Base-by-base conservation (phyloP, 2,797 vertebrate species). In the Heterohyrax brucei region DNA sequence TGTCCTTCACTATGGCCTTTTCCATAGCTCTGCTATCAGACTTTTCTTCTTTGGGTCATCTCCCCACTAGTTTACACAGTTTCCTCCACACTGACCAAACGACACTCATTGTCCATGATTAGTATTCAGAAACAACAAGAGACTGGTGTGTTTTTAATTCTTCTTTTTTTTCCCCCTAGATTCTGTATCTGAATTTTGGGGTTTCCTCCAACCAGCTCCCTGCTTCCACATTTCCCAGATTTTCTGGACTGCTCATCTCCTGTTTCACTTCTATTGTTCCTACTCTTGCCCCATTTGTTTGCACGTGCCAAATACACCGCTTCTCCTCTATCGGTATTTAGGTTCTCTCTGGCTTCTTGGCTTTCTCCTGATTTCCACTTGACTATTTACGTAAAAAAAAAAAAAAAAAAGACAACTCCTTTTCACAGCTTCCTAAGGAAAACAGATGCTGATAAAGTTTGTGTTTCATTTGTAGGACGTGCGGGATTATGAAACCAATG, bases 81-180 rank as follows among this genome's bases (percentile, higher is more conserved):
- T 24, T 26, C 13, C 26, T 56, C 12, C 46, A 3, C 10, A 53
- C 39, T 1, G 1, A 28, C 28, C 33, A 5, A 1, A 22, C 5
- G 10, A 26, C 13, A 30, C n/a, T 16, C 50, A 1, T 4, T 9
- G 0, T 26, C 14, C 4, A 22, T 53, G 75, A 28, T 3, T 16
- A 4, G 50, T 7, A 18, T 39, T 44, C 59, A 53, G 22, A 7
- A 56, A 48, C 24, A 39, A 10, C 16, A 3, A 61, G 85, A 13
- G 4, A 0, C 0, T 6, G 22, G 2, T 22, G 4, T 1, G 7
- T 1, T 26, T 46, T 24, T 68, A 0, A 4, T 21, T 16, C 10
- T 1, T 28, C 19, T 59, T 56, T 39, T 44, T 2, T 59, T 56
- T 39, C n/a, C 39, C 39, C 39, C 16, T 19, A 14, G 61, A 72